Evolutionary conservation across 2,888 invertebrate genomes (phyloP).

Genomic region (Parnassius glacialis): DNA sequence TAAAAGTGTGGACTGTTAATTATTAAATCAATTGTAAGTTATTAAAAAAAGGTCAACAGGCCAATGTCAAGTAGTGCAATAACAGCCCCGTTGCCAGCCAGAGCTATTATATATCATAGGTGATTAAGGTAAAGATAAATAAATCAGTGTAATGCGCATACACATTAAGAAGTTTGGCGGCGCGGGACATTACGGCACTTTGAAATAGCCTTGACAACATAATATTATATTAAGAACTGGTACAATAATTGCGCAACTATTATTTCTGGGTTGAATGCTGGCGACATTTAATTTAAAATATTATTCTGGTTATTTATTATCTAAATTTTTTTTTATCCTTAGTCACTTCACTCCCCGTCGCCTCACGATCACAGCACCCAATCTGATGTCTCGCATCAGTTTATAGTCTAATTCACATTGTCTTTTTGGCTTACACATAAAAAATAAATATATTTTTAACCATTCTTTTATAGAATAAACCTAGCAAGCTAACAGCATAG

Average conservation of each 20-base stretch:
- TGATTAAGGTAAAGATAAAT: slow-evolving; percentile 22
- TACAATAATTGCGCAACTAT: slow-evolving; percentile 8
- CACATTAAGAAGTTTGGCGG: not conserved
- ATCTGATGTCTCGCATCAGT: too few species aligned
- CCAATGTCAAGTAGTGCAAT: slow-evolving; percentile 27
- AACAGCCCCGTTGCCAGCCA: slow-evolving; percentile 12
- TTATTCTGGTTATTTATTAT: not conserved
- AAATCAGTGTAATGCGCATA: slow-evolving; percentile 22
- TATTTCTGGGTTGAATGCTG: slow-evolving; percentile 14
- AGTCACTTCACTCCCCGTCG: too few species aligned
- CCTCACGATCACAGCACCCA: too few species aligned
- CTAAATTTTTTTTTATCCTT: too few species aligned
- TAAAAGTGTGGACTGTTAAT: too few species aligned
- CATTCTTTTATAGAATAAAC: too few species aligned
- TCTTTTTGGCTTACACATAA: too few species aligned
- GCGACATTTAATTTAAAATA: not conserved
- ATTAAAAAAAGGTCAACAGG: slow-evolving; percentile 6
- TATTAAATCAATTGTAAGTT: too few species aligned
- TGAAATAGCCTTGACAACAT: slow-evolving; percentile 21
- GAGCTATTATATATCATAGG: too few species aligned
- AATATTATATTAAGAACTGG: slow-evolving; percentile 8
- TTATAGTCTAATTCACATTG: too few species aligned
- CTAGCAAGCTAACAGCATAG: too few species aligned
- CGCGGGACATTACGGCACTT: slow-evolving; percentile 12
- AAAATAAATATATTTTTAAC: too few species aligned